These are phyloP conservation scores for Kuschelorhynchus macadamiae DNA, from an alignment of 2,888 invertebrate genomes.

Conservation along the genomic window DNA sequence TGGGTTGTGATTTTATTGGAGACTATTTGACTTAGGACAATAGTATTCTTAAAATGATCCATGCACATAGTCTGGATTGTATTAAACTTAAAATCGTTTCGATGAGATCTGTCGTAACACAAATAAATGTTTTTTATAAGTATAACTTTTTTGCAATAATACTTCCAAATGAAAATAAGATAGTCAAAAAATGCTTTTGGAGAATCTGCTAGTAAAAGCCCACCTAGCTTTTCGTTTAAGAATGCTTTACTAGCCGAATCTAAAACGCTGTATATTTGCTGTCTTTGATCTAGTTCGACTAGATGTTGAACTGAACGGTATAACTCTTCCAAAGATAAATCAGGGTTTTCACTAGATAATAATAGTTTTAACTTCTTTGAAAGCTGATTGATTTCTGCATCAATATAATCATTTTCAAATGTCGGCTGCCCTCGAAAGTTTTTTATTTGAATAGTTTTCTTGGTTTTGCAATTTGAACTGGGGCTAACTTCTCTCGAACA, in stretches of 20 bases:
- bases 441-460: conserved; percentile 35
- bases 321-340: conserved; percentile 84
- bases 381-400: not conserved
- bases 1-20: conserved; percentile 91
- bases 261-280: conserved; percentile 82
- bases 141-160: conserved; percentile 95
- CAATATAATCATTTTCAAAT: conserved; percentile 8
- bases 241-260: conserved; percentile 86
- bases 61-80: conserved; percentile 95
- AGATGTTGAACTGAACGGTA: conserved; percentile 97
- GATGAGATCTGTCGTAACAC: conserved; percentile 94
- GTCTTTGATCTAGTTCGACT: conserved; percentile 74
- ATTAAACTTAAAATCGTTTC: conserved; percentile 87
- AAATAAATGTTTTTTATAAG: conserved; percentile 98
- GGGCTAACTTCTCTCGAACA: conserved; percentile 10
- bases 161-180: conserved; percentile 93
- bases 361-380: conserved; percentile 10
- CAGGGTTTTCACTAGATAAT: conserved; percentile 15
- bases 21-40: conserved; percentile 87
- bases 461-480: conserved; percentile 1
- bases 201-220: conserved; percentile 82
- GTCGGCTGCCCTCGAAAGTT: conserved; percentile 38
- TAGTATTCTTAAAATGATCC: conserved; percentile 91
- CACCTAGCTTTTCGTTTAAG: conserved; percentile 83
- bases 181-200: conserved; percentile 90